Percentiles rank a stretch among this genome's conserved stretches.
Evolutionary conservation across 2,888 invertebrate species (phyloP).

Genomic region (Leptopilina syphax): DNA sequence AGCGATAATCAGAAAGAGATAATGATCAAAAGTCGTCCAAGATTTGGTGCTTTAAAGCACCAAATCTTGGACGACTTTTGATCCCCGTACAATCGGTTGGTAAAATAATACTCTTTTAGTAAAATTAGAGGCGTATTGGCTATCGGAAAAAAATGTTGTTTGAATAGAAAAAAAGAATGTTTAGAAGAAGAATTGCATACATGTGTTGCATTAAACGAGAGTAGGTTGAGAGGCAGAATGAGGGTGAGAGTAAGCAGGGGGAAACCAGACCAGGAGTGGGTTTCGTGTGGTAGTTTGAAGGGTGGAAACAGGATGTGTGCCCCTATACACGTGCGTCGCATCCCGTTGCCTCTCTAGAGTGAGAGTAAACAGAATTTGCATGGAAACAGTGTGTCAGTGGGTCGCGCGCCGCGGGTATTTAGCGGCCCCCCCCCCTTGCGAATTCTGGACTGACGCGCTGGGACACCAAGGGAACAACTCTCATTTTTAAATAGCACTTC

Average conservation of each 20-base stretch:
- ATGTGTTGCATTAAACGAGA: conserved; percentile 2
- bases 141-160: background rate
- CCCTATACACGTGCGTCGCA: conserved; percentile 49
- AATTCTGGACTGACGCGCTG: conserved; percentile 27
- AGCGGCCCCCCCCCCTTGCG: conserved; percentile 46
- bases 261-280: conserved; percentile 43
- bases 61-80: too few relatives aligned
- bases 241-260: conserved; percentile 43
- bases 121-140: too few relatives aligned
- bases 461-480: conserved; percentile 7
- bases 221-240: conserved; percentile 37
- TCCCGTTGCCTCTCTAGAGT: conserved; percentile 58
- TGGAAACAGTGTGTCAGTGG: conserved; percentile 75
- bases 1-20: too few relatives aligned
- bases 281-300: conserved; percentile 33
- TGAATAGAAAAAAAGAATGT: background rate
- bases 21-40: too few relatives aligned
- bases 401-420: conserved; percentile 64
- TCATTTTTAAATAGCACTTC: conserved; percentile 8
- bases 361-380: conserved; percentile 76
- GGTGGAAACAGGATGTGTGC: conserved; percentile 36
- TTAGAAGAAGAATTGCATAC: conserved; percentile 31
- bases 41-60: too few relatives aligned
- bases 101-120: too few relatives aligned
- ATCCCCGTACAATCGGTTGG: too few relatives aligned